Conservation (phyloP, 2,888 invertebrate genomes). For the Athrips mouffetella region DNA sequence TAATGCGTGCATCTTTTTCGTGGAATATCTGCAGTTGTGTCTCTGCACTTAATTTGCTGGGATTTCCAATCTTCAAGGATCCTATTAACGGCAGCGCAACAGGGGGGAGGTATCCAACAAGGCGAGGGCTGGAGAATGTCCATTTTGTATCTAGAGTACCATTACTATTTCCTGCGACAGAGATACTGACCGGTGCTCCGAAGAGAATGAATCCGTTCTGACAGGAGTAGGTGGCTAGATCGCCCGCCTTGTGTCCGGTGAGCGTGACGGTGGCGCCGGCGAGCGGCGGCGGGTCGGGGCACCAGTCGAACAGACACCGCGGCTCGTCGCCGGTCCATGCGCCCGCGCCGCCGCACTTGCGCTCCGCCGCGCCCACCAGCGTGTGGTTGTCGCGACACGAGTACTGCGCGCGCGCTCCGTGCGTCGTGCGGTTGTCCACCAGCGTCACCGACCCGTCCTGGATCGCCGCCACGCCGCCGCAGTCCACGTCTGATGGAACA, state of each 20-base stretch:
- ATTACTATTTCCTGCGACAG: too few species aligned
- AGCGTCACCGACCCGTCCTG: slow-evolving; percentile 85
- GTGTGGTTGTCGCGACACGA: slow-evolving; percentile 92
- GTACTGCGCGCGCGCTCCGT: slow-evolving; percentile 86
- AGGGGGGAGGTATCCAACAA: too few species aligned
- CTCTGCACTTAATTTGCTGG: too few species aligned
- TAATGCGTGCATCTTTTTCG: too few species aligned
- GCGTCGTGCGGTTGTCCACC: slow-evolving; percentile 85
- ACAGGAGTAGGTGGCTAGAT: slow-evolving; percentile 88
- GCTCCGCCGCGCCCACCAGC: slow-evolving; percentile 83
- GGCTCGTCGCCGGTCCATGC: slow-evolving; percentile 88
- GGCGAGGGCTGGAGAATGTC: too few species aligned
- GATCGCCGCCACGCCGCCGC: slow-evolving; percentile 82
- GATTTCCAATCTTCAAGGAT: neutral
- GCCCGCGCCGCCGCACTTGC: slow-evolving; percentile 86
- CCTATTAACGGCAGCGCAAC: neutral
- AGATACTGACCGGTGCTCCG: slow-evolving; percentile 84
- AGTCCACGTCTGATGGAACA: slow-evolving; percentile 85
- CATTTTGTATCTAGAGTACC: too few species aligned
- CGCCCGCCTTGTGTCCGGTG: slow-evolving; percentile 87
- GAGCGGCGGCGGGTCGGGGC: slow-evolving; percentile 88
- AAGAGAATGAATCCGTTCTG: slow-evolving; percentile 90
- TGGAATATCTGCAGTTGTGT: too few species aligned
- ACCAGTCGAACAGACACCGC: slow-evolving; percentile 91
- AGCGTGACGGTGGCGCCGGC: slow-evolving; percentile 85